These are phyloP conservation scores for Phrynocephalus guinanensis DNA, from an alignment of 2,797 vertebrate genomes.

Conservation along the genomic window DNA sequence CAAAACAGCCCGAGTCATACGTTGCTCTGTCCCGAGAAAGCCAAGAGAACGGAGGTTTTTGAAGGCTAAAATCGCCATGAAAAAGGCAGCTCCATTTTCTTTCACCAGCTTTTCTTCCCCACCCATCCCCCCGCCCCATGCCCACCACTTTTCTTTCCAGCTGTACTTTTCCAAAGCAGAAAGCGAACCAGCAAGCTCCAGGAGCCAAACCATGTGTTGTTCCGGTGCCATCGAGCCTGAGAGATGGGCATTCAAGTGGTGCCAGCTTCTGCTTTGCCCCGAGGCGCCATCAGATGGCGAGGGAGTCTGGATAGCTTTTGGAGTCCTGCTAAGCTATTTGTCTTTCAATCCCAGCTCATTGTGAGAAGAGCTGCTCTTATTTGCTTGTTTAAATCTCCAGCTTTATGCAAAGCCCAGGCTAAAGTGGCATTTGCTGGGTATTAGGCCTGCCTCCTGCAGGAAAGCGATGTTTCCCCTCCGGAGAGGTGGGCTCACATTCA, in stretches of 20 bases:
- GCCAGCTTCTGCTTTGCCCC: constrained; percentile 41
- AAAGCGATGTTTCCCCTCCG: constrained; percentile 37
- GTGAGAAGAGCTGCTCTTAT: constrained; percentile 35
- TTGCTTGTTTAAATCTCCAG: constrained; percentile 42
- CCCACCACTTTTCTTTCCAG: neutral
- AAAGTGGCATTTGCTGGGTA: neutral
- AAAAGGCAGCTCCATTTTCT: neutral
- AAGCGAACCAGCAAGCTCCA: neutral
- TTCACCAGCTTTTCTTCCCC: neutral
- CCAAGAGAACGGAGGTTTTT: constrained; percentile 2
- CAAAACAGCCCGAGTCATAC: neutral
- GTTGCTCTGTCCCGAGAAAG: neutral
- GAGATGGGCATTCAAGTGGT: neutral
- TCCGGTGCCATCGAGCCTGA: constrained; percentile 14
- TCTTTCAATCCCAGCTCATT: constrained; percentile 42
- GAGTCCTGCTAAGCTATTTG: constrained; percentile 47
- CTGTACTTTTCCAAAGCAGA: neutral
- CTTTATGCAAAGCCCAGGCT: constrained; percentile 25
- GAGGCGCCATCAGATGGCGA: constrained; percentile 48
- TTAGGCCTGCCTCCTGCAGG: constrained; percentile 19
- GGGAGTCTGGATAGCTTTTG: constrained; percentile 48
- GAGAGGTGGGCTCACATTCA: constrained; percentile 49
- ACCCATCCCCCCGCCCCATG: neutral
- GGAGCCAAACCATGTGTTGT: neutral
- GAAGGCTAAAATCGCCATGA: constrained; percentile 4